Percentiles rank a stretch among this genome's conserved stretches.
These are phyloP conservation scores for Ptyas mucosa DNA, from an alignment of 2,113 vertebrate species.

Conservation along the genomic window DNA sequence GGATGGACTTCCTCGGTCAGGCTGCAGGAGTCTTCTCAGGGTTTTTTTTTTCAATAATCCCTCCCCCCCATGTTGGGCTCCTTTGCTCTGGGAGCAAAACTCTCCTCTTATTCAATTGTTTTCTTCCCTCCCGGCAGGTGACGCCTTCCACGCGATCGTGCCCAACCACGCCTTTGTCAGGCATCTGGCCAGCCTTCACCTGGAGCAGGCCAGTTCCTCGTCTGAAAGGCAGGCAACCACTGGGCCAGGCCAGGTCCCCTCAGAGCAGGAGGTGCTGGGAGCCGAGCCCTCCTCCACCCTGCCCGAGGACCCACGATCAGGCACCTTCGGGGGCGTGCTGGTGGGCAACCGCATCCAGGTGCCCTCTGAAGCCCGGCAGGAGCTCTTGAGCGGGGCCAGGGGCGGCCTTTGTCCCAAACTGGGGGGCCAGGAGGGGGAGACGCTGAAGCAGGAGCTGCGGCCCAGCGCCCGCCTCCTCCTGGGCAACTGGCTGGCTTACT, in stretches of 20 bases:
- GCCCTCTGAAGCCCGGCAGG: conserved; percentile 68
- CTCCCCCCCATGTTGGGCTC: not conserved
- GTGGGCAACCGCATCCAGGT: conserved; percentile 97
- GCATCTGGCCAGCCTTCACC: conserved; percentile 82
- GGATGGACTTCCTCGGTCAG: not conserved
- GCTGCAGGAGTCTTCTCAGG: not conserved
- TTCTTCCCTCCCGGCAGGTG: conserved; percentile 62
- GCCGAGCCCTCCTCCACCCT: conserved; percentile 61
- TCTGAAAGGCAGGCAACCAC: conserved; percentile 39
- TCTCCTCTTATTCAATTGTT: no score
- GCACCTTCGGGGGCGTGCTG: conserved; percentile 91
- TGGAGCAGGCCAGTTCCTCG: conserved; percentile 77
- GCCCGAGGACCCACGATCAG: conserved; percentile 80
- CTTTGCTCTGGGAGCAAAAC: not conserved
- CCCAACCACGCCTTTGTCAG: conserved; percentile 86
- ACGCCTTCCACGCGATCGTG: conserved; percentile 79
- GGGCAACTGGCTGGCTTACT: conserved; percentile 98
- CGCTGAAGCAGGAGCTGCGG: conserved; percentile 87
- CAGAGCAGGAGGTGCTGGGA: conserved; percentile 58
- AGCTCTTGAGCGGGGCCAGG: conserved; percentile 56
- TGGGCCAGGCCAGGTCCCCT: conserved; percentile 25
- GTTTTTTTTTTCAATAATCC: not conserved
- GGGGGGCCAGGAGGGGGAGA: conserved; percentile 70
- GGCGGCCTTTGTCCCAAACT: conserved; percentile 49
- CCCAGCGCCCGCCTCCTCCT: conserved; percentile 84